Percentiles rank a stretch among this genome's conserved stretches.
These are phyloP conservation scores for Ictidomys tridecemlineatus DNA, from an alignment of 2,113 vertebrate genomes.

Conservation along the genomic window DNA sequence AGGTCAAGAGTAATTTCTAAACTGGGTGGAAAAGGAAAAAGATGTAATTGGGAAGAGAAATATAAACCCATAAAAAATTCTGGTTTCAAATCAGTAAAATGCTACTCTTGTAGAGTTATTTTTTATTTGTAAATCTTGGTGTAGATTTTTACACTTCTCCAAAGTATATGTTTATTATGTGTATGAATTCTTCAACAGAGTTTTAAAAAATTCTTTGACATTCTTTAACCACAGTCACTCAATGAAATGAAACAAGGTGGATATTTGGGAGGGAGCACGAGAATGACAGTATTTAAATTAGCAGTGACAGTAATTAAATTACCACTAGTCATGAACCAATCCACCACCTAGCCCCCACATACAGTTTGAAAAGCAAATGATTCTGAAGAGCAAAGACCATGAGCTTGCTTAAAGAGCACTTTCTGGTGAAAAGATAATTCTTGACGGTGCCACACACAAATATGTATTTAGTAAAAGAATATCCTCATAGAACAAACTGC, in stretches of 20 bases:
- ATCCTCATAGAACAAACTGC: background rate
- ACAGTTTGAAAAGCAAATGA: background rate
- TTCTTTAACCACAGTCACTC: background rate
- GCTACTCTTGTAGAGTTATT: background rate
- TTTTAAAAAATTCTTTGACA: background rate
- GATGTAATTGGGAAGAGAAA: constrained; percentile 10
- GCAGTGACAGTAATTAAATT: background rate
- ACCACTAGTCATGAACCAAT: background rate
- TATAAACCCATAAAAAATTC: background rate
- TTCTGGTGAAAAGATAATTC: background rate
- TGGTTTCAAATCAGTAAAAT: background rate
- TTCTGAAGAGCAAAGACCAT: background rate
- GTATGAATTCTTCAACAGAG: background rate
- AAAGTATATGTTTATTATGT: background rate
- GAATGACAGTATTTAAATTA: background rate
- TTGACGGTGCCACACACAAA: background rate
- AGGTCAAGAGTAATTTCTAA: background rate
- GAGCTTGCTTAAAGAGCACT: background rate
- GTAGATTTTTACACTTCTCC: background rate
- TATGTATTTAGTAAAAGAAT: background rate
- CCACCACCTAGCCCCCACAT: background rate
- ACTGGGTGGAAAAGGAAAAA: background rate
- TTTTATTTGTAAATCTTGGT: background rate
- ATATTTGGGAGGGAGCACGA: background rate
- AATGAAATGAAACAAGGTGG: background rate